Base-by-base conservation (phyloP, 2,113 vertebrate genomes). In the Corythaixoides concolor region DNA sequence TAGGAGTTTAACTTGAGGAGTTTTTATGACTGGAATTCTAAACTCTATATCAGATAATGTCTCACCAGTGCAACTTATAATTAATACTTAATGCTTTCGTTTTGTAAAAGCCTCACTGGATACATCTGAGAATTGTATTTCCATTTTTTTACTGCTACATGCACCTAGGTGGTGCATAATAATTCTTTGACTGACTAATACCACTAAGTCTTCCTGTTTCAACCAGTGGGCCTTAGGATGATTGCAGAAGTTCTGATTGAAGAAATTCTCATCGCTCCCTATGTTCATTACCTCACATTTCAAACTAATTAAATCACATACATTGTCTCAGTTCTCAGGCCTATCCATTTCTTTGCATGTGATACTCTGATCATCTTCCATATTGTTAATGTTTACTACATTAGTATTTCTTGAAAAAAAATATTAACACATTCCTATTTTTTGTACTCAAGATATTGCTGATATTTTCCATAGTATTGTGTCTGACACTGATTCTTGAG, bases 251-350 rank as follows among this genome's bases (percentile, higher is more conserved):
- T 85, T 93, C 37, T 86, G 79, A 96, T 39, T 93, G 88, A 96
- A 94, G 89, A 84, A 95, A 96, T 85, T 96, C 94, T 96, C 94
- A 94, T 62, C 2, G 78, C 91, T 96, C 93, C 96, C 94, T 66
- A 4, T 73, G 62, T 97, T 97, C 96, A 96, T 97, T 97, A 96
- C 89, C 69, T 94, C 1, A 8, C 45, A 82, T 91, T 96, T 96
- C 84, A 94, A 96, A 96, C 96, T 97, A 96, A 97, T 97, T 97
- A 97, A 97, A 96, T 95, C 91, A 88, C 95, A 89, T 85, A 72
- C 10, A 0, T 63, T 91, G 87, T 89, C 87, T 89, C 81, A 87
- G 53, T 91, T 96, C 91, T 94, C 92, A 95, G 50, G 11, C 43
- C 63, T 96, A 93, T 82, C 81, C 45, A 45, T 95, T 93, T 85